phyloP scores from a whole-genome alignment of 1,140 invertebrate species.

The Caenorhabditis inopinata region DNA sequence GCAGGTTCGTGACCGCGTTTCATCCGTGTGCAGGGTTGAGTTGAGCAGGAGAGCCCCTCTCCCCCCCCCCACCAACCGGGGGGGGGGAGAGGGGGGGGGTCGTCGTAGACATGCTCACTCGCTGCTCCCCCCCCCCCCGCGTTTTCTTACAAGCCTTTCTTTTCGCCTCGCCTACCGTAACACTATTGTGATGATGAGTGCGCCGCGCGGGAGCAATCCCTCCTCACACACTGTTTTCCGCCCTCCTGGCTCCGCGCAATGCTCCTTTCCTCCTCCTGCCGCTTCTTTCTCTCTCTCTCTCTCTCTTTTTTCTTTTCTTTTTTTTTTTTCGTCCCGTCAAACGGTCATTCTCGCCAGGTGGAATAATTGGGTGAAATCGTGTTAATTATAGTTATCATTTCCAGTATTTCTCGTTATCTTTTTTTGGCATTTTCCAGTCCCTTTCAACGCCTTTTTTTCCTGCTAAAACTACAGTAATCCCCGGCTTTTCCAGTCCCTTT shows the following conservation, averaged over 20 bases:
- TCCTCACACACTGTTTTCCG: not conserved
- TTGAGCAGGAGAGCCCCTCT: too few species aligned
- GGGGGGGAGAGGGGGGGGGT: too few species aligned
- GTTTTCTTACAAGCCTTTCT: not conserved
- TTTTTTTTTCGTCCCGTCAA: not conserved
- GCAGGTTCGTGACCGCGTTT: slow-evolving; percentile 6
- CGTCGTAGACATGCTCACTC: slow-evolving; percentile 1
- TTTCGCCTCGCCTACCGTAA: not conserved
- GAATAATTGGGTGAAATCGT: not conserved
- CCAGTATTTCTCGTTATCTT: too few species aligned
- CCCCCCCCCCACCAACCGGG: not conserved
- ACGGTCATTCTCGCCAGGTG: slow-evolving; percentile 15
- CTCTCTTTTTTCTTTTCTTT: not conserved
- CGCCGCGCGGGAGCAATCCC: not conserved
- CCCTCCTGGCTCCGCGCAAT: not conserved
- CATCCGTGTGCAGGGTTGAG: not conserved
- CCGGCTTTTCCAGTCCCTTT: not conserved
- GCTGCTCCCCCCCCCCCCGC: not conserved
- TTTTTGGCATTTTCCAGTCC: too few species aligned
- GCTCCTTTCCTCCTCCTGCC: not conserved
- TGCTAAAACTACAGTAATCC: not conserved
- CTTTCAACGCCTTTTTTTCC: too few species aligned
- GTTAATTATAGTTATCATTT: slow-evolving; percentile 3
- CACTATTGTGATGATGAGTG: not conserved
- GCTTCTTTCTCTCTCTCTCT: not conserved